Conservation (phyloP, 2,888 invertebrate genomes). For the Spodoptera picta region DNA sequence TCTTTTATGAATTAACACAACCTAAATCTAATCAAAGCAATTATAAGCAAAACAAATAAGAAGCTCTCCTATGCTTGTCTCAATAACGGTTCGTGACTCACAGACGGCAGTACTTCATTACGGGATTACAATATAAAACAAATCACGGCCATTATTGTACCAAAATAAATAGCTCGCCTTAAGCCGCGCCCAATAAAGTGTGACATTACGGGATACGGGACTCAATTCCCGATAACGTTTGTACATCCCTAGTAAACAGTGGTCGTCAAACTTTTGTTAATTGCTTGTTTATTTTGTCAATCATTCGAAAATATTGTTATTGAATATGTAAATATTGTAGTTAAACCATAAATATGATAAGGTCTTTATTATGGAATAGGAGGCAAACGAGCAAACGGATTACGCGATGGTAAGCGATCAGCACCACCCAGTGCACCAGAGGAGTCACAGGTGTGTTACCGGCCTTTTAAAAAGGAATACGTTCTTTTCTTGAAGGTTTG, state of each 20-base stretch:
- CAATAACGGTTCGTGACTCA: slow-evolving; percentile 8
- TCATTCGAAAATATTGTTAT: too few relatives aligned
- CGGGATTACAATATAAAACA: slow-evolving; percentile 49
- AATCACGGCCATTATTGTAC: slow-evolving; percentile 52
- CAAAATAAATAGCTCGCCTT: slow-evolving; percentile 50
- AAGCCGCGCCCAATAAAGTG: slow-evolving; percentile 56
- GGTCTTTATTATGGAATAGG: too few relatives aligned
- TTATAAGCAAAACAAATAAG: slow-evolving; percentile 10
- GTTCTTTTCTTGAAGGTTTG: too few relatives aligned
- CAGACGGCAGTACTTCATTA: slow-evolving; percentile 31
- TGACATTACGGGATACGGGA: slow-evolving; percentile 48
- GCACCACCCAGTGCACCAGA: too few relatives aligned
- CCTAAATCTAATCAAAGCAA: too few relatives aligned
- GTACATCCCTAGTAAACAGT: slow-evolving; percentile 17
- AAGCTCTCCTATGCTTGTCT: slow-evolving; percentile 2
- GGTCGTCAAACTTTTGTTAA: slow-evolving; percentile 41
- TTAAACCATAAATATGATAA: too few relatives aligned
- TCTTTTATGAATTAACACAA: too few relatives aligned
- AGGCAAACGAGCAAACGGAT: too few relatives aligned
- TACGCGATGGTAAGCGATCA: too few relatives aligned
- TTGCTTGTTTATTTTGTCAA: not conserved
- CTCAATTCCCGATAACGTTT: slow-evolving; percentile 46
- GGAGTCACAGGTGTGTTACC: too few relatives aligned
- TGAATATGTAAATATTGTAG: too few relatives aligned
- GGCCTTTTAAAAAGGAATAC: too few relatives aligned